Percentiles rank a stretch among this genome's conserved stretches.
Conservation (phyloP, 1,140 invertebrate genomes). For the Euura lappo region DNA sequence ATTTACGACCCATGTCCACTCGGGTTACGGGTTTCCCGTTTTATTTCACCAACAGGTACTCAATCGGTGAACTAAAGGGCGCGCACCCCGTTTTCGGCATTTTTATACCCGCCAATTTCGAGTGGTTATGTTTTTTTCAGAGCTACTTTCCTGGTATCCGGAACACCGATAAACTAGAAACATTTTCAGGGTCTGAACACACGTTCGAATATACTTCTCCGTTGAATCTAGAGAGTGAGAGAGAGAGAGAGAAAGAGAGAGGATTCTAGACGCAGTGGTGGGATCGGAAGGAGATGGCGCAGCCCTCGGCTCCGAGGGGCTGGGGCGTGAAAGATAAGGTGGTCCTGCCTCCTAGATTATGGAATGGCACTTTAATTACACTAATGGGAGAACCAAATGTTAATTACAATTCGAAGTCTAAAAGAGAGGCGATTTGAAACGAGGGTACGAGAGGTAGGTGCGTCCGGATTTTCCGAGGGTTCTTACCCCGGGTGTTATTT, state of each 20-base stretch:
- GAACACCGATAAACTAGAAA: no score
- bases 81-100: not conserved
- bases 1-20: not conserved
- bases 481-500: not conserved
- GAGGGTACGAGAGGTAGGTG: not conserved
- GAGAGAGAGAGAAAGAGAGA: constrained; percentile 4
- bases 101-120: not conserved
- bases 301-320: constrained; percentile 29
- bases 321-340: constrained; percentile 64
- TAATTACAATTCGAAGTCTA: constrained; percentile 75
- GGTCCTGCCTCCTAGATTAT: constrained; percentile 59
- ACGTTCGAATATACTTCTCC: no score
- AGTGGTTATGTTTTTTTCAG: no score
- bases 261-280: constrained; percentile 7
- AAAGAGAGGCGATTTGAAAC: constrained; percentile 61
- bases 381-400: constrained; percentile 75
- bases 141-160: no score
- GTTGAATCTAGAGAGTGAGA: constrained; percentile 12
- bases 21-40: not conserved
- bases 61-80: not conserved
- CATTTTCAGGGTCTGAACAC: no score
- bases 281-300: constrained; percentile 8
- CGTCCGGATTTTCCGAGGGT: not conserved
- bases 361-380: constrained; percentile 74
- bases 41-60: constrained; percentile 3